A percentile compares a stretch with the other conserved stretches of the same genome.
phyloP scores from a whole-genome alignment of 92 coral and sea anemone species.

The Zoanthus sociatus region DNA sequence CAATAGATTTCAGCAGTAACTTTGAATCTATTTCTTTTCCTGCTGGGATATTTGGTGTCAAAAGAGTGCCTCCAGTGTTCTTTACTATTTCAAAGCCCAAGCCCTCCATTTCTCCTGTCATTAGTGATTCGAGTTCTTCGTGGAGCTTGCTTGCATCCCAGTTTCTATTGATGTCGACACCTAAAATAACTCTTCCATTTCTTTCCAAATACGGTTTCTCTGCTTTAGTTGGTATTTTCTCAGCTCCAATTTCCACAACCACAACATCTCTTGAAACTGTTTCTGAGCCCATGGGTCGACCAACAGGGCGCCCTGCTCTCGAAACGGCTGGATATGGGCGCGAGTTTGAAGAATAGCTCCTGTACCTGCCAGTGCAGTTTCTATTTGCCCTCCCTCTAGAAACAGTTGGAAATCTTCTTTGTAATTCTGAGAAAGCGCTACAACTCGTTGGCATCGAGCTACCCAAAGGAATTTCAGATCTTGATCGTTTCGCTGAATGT shows the following conservation, averaged over 20 bases:
- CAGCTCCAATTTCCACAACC: constrained; percentile 60
- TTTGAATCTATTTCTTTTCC: constrained; percentile 57
- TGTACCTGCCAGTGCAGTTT: constrained; percentile 40
- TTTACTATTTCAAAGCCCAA: constrained; percentile 53
- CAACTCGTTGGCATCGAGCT: constrained; percentile 31
- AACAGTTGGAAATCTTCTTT: constrained; percentile 57
- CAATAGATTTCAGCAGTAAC: constrained; percentile 55
- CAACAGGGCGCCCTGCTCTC: constrained; percentile 31
- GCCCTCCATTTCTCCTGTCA: constrained; percentile 65
- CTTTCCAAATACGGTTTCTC: constrained; percentile 36
- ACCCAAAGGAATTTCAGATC: constrained; percentile 15
- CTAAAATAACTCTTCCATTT: constrained; percentile 48
- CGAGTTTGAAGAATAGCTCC: constrained; percentile 17
- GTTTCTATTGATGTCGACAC: constrained; percentile 48
- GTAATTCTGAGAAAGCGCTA: constrained; percentile 53
- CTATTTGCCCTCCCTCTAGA: constrained; percentile 47
- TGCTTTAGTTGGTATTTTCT: constrained; percentile 55
- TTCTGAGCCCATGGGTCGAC: constrained; percentile 47
- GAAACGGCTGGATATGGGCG: constrained; percentile 18
- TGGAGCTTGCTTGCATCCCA: constrained; percentile 56
- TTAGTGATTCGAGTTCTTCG: constrained; percentile 45
- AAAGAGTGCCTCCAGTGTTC: constrained; percentile 62
- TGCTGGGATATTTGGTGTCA: constrained; percentile 58
- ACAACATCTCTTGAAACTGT: constrained; percentile 59
- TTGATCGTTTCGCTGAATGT: constrained; percentile 16